phyloP scores from a whole-genome alignment of 2,888 invertebrate species.

The Lissonota sp. region DNA sequence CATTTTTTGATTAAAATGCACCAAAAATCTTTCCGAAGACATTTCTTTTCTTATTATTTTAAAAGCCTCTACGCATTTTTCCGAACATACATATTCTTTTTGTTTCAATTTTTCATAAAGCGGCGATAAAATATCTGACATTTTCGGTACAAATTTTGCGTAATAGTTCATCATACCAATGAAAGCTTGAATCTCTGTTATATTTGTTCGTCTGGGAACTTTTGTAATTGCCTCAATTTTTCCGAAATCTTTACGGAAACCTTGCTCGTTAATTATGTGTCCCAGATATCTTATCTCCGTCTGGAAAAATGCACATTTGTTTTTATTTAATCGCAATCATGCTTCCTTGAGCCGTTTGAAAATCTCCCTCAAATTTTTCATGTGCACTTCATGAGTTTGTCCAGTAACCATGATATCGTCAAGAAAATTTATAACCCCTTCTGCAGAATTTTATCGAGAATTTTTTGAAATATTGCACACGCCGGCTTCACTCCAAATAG shows the following conservation, averaged over 20 bases:
- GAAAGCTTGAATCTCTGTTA: constrained; percentile 71
- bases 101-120: constrained; percentile 69
- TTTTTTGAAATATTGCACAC: neutral
- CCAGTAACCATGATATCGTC: neutral
- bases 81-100: constrained; percentile 16
- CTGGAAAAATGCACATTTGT: constrained; percentile 3
- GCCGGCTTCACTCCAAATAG: constrained; percentile 74
- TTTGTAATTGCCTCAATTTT: constrained; percentile 68
- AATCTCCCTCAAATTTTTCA: neutral
- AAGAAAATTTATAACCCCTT: neutral
- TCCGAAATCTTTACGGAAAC: constrained; percentile 17
- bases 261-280: neutral
- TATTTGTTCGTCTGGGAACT: constrained; percentile 68
- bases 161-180: constrained; percentile 80
- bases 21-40: constrained; percentile 42
- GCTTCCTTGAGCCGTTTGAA: neutral
- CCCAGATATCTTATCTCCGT: neutral
- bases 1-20: constrained; percentile 63
- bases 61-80: constrained; percentile 52
- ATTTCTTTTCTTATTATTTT: constrained; percentile 71
- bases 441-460: neutral
- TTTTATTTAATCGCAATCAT: neutral
- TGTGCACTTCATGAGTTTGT: neutral
- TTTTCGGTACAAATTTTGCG: constrained; percentile 75
- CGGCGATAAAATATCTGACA: constrained; percentile 71